Evolutionary conservation across 2,113 vertebrate species (phyloP), one percentile per base, ranked within the genome.

Genomic region (Sebastes fasciatus): DNA sequence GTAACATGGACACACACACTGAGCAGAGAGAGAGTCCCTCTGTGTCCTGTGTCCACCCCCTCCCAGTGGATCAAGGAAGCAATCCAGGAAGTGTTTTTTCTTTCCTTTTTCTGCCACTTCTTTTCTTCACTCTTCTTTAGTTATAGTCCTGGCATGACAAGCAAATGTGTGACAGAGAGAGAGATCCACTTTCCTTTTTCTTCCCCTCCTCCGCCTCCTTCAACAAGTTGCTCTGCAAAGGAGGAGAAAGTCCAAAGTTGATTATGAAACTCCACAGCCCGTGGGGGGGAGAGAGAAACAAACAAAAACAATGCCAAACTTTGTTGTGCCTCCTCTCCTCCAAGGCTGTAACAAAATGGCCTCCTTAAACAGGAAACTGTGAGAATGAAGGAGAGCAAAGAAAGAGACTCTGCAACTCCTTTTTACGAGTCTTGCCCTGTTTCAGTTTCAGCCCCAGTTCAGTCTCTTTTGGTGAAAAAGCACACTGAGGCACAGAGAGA

Each of bases 401-500:
- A 34, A 34, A 91, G 60, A 89, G 81, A 71, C 91, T 34, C 34
- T 93, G 89, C 93, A 34, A 89, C 90, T 94, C 80, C 77, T 93
- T 94, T 94, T 94, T 92, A 95, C 91, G 80, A 95, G 92, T 93
- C 87, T 92, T 86, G 65, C 90, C 88, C 92, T 94, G 88, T 95
- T 96, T 95, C 95, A 91, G 93, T 96, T 96, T 95, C 93, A 95
- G 86, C 86, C 86, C 81, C 86, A 86, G 83, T 88, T 88, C 58
- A 74, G 81, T 84, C 34, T 90, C 83, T 91, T 91, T 82, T 63
- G 17, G 82, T 69, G 77, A 87, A 90, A 86, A 89, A 78, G 73
- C 79, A 77, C 68, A 54, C 17, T 34, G 34, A 34, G 34, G 34
- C 34, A 34, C 26, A 34, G 34, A 34, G 26, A 34, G 26, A 34